Percentiles rank a stretch among this genome's conserved stretches.
These are phyloP conservation scores for Hippocampus zosterae DNA, from an alignment of 2,113 vertebrate genomes.

Conservation along the genomic window DNA sequence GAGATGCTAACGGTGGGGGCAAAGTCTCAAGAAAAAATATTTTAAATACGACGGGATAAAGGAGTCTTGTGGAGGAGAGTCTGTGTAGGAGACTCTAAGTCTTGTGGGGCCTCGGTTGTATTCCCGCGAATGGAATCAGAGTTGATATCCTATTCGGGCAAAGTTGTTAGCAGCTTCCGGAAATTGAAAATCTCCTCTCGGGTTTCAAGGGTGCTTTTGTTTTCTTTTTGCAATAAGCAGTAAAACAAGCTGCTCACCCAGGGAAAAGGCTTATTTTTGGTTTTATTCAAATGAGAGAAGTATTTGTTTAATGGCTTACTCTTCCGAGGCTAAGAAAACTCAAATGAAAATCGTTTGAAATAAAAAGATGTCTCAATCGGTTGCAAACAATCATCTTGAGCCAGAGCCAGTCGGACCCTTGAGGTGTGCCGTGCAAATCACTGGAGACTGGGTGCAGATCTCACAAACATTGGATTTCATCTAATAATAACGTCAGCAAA, in stretches of 20 bases:
- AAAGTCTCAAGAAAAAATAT: slow-evolving; percentile 26
- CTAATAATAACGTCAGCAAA: slow-evolving; percentile 1
- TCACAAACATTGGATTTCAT: neutral
- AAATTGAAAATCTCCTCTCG: slow-evolving; percentile 61
- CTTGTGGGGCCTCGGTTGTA: slow-evolving; percentile 34
- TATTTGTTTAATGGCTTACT: neutral
- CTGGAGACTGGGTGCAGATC: slow-evolving; percentile 14
- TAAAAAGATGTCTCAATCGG: slow-evolving; percentile 1
- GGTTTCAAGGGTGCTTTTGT: slow-evolving; percentile 22
- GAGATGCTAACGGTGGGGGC: slow-evolving; percentile 22
- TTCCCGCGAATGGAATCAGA: slow-evolving; percentile 52
- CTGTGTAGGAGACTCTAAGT: slow-evolving; percentile 11
- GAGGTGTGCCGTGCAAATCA: slow-evolving; percentile 28
- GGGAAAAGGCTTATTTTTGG: neutral
- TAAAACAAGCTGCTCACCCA: slow-evolving; percentile 10
- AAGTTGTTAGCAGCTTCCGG: slow-evolving; percentile 43
- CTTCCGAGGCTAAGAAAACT: neutral
- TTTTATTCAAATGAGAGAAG: neutral
- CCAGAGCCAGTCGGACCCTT: slow-evolving; percentile 13
- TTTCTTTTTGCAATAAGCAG: slow-evolving; percentile 2
- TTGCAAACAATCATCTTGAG: slow-evolving; percentile 3
- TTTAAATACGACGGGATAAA: slow-evolving; percentile 50
- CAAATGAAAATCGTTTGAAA: neutral
- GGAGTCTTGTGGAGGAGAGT: slow-evolving; percentile 13
- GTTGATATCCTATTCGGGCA: slow-evolving; percentile 45